A percentile compares a stretch with the other conserved stretches of the same genome.
Conservation (phyloP, 2,888 invertebrate genomes). For the Cryptocephalus primarius region DNA sequence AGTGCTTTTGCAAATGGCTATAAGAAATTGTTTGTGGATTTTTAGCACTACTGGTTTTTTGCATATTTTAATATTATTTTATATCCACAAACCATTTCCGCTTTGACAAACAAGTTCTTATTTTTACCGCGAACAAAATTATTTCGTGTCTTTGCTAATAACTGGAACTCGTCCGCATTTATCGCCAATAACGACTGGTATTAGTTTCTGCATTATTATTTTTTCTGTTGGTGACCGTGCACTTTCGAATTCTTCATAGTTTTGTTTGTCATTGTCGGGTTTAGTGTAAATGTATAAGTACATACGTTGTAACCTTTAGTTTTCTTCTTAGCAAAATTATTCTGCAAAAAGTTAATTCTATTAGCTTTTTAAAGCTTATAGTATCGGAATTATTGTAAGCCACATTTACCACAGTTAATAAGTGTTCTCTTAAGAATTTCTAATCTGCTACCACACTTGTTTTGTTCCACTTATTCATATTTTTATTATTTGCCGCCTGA, state of each 20-base stretch:
- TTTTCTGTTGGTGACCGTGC: conserved; percentile 4
- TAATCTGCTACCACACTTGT: conserved; percentile 7
- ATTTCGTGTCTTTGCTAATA: too few relatives aligned
- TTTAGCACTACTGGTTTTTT: conserved; percentile 8
- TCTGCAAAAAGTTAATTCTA: conserved; percentile 14
- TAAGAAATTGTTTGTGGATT: conserved; percentile 9
- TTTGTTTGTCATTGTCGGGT: conserved; percentile 1
- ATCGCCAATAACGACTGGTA: conserved; percentile 2
- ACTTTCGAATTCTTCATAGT: conserved; percentile 8
- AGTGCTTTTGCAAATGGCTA: conserved; percentile 11
- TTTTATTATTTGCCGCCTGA: conserved; percentile 7
- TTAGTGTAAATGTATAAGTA: background rate
- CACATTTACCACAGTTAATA: conserved; percentile 1
- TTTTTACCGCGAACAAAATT: too few relatives aligned
- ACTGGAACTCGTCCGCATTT: too few relatives aligned
- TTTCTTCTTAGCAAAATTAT: too few relatives aligned
- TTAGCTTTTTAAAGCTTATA: conserved; percentile 4
- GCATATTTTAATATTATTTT: conserved; percentile 13
- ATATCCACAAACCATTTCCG: conserved; percentile 12
- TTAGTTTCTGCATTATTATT: conserved; percentile 1
- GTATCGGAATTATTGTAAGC: background rate
- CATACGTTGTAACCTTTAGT: too few relatives aligned
- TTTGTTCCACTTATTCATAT: conserved; percentile 13
- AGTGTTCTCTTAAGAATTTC: conserved; percentile 5
- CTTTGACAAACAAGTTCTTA: too few relatives aligned